Evolutionary conservation across 2,888 invertebrate genomes (phyloP).

Genomic region (Pristionchus entomophagus): DNA sequence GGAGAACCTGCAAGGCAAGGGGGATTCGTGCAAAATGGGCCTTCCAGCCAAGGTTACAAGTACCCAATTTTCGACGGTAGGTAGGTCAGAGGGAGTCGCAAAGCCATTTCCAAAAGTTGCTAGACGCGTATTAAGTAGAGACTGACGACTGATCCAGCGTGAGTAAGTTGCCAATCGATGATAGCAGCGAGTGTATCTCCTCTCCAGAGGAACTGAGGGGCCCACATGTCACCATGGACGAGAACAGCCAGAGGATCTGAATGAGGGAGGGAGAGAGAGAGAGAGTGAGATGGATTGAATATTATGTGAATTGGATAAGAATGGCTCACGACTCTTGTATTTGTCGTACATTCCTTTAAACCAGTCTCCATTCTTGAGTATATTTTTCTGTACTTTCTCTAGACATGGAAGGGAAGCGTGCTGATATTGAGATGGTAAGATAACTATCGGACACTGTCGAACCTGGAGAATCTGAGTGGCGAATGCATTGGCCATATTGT

Average conservation of each 20-base stretch:
- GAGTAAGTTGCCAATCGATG: conserved; percentile 46
- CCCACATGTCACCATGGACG: conserved; percentile 49
- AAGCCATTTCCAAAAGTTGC: no score
- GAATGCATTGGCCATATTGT: neutral
- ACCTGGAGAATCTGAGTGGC: neutral
- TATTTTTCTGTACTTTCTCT: neutral
- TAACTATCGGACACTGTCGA: neutral
- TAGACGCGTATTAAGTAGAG: no score
- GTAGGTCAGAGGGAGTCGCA: no score
- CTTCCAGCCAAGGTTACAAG: no score
- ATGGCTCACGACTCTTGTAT: neutral
- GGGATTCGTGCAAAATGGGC: no score
- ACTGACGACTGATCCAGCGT: conserved; percentile 15
- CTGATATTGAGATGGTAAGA: neutral
- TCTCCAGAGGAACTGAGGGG: conserved; percentile 48
- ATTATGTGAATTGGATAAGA: no score
- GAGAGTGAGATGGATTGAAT: no score
- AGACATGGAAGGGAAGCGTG: neutral
- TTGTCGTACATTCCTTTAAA: neutral
- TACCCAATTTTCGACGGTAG: no score
- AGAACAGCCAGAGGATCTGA: conserved; percentile 30
- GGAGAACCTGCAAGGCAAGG: no score
- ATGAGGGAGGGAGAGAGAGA: neutral
- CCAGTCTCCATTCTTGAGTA: neutral
- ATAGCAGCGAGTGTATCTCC: conserved; percentile 47